These are phyloP conservation scores for Corythoichthys intestinalis DNA, from an alignment of 2,113 vertebrate species.

Conservation along the genomic window DNA sequence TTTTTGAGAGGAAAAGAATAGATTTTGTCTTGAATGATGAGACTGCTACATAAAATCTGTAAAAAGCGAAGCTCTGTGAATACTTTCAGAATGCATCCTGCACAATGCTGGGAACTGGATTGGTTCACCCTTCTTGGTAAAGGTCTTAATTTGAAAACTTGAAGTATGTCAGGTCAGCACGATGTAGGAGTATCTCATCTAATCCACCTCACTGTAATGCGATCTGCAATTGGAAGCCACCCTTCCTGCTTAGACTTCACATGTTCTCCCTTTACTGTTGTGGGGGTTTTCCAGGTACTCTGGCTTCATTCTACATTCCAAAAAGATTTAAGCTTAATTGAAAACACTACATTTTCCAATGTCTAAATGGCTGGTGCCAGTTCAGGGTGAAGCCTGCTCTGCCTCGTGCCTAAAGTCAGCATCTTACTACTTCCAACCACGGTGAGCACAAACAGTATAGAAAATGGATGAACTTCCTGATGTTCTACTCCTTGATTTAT, in stretches of 20 bases:
- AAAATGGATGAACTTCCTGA: neutral
- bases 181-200: neutral
- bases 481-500: neutral
- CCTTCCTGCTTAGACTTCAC: neutral
- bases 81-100: no score
- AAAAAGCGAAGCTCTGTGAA: no score
- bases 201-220: neutral
- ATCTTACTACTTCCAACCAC: neutral
- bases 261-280: neutral
- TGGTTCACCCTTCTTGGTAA: neutral
- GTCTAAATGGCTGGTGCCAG: neutral
- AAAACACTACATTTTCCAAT: neutral
- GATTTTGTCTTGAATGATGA: no score
- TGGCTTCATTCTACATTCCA: neutral
- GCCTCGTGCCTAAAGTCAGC: no score
- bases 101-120: conserved; percentile 17
- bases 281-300: neutral
- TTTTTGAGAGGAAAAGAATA: no score
- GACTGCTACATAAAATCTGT: no score
- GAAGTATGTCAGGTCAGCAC: neutral
- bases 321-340: neutral
- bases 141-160: neutral
- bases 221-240: neutral
- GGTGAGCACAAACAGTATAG: neutral
- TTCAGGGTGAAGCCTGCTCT: neutral